A percentile compares a stretch with the other conserved stretches of the same genome.
Evolutionary conservation across 2,113 vertebrate species (phyloP).

Genomic region (Rattus norvegicus): GRCr8 NC_086020.1:121637001-121637500

Average conservation of each 20-base stretch:
- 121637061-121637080: constrained; percentile 14
- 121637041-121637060: not conserved
- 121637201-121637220: not conserved
- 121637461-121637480: not conserved
- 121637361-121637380: constrained; percentile 35
- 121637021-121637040: not conserved
- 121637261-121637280: constrained; percentile 23
- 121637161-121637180: not conserved
- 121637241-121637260: not conserved
- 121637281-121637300: not conserved
- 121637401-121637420: not conserved
- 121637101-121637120: not conserved
- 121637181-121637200: not conserved
- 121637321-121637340: not conserved
- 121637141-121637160: constrained; percentile 14
- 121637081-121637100: not conserved
- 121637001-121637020: not conserved
- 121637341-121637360: constrained; percentile 36
- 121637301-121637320: not conserved
- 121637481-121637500: constrained; percentile 28
- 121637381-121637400: constrained; percentile 34
- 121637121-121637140: not conserved
- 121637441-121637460: constrained; percentile 41
- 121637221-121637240: not conserved
- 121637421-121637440: constrained; percentile 21